Base-by-base conservation (phyloP, 2,797 vertebrate species). In the Oceanodroma leucorhoa region DNA sequence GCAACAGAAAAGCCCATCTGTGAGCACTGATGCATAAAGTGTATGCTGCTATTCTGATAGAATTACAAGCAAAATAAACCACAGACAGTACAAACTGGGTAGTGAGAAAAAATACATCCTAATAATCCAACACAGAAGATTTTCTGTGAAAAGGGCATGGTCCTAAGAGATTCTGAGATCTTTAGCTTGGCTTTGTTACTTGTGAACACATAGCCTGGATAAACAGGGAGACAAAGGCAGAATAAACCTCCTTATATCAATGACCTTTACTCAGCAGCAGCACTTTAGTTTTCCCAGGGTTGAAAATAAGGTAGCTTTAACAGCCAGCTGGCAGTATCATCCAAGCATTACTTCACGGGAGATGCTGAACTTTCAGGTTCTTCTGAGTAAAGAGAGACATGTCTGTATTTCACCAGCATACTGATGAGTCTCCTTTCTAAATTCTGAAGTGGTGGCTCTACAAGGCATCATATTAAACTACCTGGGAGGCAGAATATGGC, bases 341-440 rank as follows among this genome's bases (percentile, higher is more conserved):
- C 76, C 61, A 82, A 81, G 85, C 66, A 72, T 97, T 97, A 95
- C 96, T 97, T 95, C 96, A 97, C 6, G 0, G 51, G 43, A 95
- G 88, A 90, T 95, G 90, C 93, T 96, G 88, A 97, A 92, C 95
- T 95, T 96, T 94, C 96, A 96, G 91, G 91, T 93, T 95, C 83
- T 96, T 93, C 90, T 90, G 79, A 92, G 92, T 89, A 96, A n/a
- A 91, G 87, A 95, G n/a, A 93, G 62, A 61, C 89, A 95, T 0
- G 22, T 94, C 89, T 94, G 57, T 87, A 88, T 97, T 96, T 97
- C 96, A 93, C 75, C 93, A 96, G 94, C 94, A 95, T 94, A 91
- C 91, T 94, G 90, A 97, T 96, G 87, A 96, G 96, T 18, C 89
- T 95, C 48, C 83, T 89, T 94, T 91, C 83, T 72, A 72, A 92